Evolutionary conservation across 2,888 invertebrate species (phyloP).

Genomic region (Vanessa cardui): DNA sequence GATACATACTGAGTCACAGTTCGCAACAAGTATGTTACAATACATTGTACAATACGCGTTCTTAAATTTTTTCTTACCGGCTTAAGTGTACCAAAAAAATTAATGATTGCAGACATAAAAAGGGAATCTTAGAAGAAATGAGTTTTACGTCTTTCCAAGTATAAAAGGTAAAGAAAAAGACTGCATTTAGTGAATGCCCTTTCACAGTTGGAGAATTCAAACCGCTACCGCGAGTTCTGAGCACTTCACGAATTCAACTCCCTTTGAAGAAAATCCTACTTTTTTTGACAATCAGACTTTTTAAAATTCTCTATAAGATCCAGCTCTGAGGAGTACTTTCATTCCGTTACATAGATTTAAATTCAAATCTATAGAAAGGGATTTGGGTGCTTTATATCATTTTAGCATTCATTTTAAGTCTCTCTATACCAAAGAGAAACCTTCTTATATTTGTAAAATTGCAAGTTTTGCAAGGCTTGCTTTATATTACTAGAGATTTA

Average conservation of each 20-base stretch:
- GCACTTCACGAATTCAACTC: conserved; percentile 51
- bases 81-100: conserved; percentile 58
- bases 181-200: conserved; percentile 80
- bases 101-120: conserved; percentile 52
- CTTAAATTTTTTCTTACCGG: conserved; percentile 42
- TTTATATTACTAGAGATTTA: neutral
- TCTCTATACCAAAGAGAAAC: neutral
- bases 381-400: conserved; percentile 21
- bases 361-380: conserved; percentile 41
- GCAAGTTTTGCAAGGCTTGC: neutral
- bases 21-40: neutral
- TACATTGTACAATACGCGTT: neutral
- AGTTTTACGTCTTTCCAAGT: conserved; percentile 72
- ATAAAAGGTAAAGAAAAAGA: conserved; percentile 76
- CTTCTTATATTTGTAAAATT: neutral
- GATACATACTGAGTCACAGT: neutral
- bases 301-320: conserved; percentile 39
- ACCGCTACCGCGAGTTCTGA: conserved; percentile 66
- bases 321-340: conserved; percentile 34
- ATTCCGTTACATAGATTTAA: conserved; percentile 44
- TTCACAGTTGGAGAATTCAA: conserved; percentile 73
- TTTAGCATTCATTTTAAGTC: conserved; percentile 19
- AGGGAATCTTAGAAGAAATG: conserved; percentile 72
- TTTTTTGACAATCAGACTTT: conserved; percentile 76
- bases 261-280: conserved; percentile 63